phyloP scores from a whole-genome alignment of 2,888 invertebrate genomes.

The Xanthia togata region DNA sequence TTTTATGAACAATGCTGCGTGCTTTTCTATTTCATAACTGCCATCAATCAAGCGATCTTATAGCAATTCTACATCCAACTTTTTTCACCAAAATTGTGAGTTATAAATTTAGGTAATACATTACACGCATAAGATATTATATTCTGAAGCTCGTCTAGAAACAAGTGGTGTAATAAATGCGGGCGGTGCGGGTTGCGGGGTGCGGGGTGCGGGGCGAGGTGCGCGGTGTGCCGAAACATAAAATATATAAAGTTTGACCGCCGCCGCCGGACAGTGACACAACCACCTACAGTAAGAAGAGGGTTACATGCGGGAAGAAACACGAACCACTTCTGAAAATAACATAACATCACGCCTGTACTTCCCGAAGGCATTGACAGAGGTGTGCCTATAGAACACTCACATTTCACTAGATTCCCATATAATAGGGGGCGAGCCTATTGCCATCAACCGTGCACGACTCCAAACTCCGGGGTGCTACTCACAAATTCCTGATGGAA shows the following conservation, averaged over 20 bases:
- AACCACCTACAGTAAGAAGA: constrained; percentile 78
- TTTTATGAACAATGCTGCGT: too few relatives aligned
- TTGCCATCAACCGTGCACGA: neutral
- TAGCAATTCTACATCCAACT: neutral
- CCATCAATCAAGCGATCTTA: too few relatives aligned
- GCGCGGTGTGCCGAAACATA: constrained; percentile 82
- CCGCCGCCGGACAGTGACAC: constrained; percentile 80
- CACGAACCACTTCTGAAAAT: neutral
- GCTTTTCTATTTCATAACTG: too few relatives aligned
- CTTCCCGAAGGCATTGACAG: neutral
- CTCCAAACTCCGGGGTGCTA: neutral
- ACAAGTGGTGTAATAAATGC: constrained; percentile 84
- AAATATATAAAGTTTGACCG: constrained; percentile 90
- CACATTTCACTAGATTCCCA: too few relatives aligned
- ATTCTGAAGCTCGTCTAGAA: constrained; percentile 61
- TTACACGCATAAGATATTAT: constrained; percentile 38
- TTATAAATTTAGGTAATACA: neutral
- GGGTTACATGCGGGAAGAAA: constrained; percentile 74
- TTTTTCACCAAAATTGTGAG: neutral
- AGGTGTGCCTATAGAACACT: neutral
- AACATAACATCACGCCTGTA: neutral
- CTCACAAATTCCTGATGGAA: neutral
- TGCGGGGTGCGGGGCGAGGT: constrained; percentile 61
- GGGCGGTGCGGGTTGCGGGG: constrained; percentile 65
- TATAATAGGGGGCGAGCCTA: neutral